A percentile compares a stretch with the other conserved stretches of the same genome.
Evolutionary conservation across 2,888 invertebrate species (phyloP).

Genomic region (Chloroclysta siterata): DNA sequence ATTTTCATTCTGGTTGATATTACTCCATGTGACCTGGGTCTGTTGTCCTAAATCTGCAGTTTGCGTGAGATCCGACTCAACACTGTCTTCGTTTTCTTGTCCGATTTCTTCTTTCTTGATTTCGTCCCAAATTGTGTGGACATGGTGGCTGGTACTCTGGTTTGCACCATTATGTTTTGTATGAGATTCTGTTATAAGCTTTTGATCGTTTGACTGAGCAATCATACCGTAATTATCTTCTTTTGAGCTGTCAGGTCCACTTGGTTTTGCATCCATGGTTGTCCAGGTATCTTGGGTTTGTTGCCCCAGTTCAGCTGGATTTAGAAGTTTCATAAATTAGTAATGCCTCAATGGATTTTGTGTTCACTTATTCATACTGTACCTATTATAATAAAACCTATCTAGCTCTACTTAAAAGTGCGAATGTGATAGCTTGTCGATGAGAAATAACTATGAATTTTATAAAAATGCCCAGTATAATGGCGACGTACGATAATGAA

Average conservation of each 20-base stretch:
- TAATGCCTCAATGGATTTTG: neutral
- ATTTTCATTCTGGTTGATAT: slow-evolving; percentile 32
- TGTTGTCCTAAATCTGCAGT: slow-evolving; percentile 40
- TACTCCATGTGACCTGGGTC: slow-evolving; percentile 30
- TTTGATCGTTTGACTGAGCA: slow-evolving; percentile 12
- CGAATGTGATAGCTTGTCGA: neutral
- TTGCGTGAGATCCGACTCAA: slow-evolving; percentile 27
- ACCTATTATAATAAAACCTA: too few relatives aligned
- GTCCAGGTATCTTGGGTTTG: slow-evolving; percentile 42
- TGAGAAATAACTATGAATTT: neutral
- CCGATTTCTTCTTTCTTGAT: slow-evolving; percentile 32
- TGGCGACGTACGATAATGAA: neutral
- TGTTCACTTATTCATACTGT: too few relatives aligned
- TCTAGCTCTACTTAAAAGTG: too few relatives aligned
- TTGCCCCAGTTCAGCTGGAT: slow-evolving; percentile 48
- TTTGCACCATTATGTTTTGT: slow-evolving; percentile 18
- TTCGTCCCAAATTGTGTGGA: slow-evolving; percentile 27
- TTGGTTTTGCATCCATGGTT: slow-evolving; percentile 29
- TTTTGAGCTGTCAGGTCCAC: slow-evolving; percentile 21
- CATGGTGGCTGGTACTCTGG: slow-evolving; percentile 21
- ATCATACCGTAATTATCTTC: slow-evolving; percentile 16
- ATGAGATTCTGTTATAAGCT: slow-evolving; percentile 21
- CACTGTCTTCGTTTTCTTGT: slow-evolving; percentile 23
- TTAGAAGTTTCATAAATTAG: slow-evolving; percentile 38
- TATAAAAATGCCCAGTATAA: neutral